Evolutionary conservation across 2,888 invertebrate species (phyloP), one percentile per base, ranked within the genome.

Genomic region (Drosophila mercatorum): DNA sequence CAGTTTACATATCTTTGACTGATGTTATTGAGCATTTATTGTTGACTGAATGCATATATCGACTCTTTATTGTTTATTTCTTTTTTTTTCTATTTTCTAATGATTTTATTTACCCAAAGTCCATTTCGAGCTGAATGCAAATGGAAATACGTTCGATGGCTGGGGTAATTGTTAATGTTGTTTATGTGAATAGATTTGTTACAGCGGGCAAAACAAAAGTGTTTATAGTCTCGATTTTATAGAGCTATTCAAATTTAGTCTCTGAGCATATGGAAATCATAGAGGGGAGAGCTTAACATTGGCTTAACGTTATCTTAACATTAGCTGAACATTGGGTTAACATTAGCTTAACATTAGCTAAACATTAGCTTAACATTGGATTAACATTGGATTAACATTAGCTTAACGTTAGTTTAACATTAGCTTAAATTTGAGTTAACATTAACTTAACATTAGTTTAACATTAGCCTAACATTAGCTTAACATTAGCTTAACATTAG

Each of bases 21-120:
- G 68, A 75, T 83, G 86, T 80, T 71, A 74, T 72, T 72, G 86
- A 82, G 83, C 70, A 75, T 83, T 84, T 78, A 89, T 84, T 84
- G 82, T 78, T 72, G 68, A 59, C 57, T 68, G 63, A 14, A n/a
- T 64, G 47, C 67, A 52, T 76, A 31, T 77, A 62, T 89, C 28
- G 49, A 69, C 64, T 74, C 83, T 75, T 88, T 89, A 85, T 88
- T 82, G 89, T 70, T 79, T 88, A 28, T 22, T 36, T 10, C 0
- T 17, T 17, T 17, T 17, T 52, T 36, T 12, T 53, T 14, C 57
- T 70, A 67, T 81, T 81, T 81, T 81, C 64, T 71, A 85, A 75
- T 68, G 86, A 72, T 69, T 69, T 66, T 47, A 63, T 62, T 69
- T 60, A 63, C 52, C 65, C 46, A 60, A 70, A 70, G 63, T 26